phyloP scores from a whole-genome alignment of 2,113 vertebrate genomes.

The Chunga burmeisteri region DNA sequence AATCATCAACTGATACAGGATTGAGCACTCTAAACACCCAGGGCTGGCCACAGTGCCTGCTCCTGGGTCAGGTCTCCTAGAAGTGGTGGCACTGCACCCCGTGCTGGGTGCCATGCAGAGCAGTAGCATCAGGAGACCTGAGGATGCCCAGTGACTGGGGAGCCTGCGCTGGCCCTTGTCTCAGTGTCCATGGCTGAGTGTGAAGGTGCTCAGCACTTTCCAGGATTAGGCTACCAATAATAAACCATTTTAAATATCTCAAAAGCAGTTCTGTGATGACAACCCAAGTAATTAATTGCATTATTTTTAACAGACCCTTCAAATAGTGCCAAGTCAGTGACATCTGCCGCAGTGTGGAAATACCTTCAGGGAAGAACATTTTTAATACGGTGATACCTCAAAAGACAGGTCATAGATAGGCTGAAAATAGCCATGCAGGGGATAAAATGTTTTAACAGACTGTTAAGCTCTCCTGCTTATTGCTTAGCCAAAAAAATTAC shows the following conservation, averaged over 20 bases:
- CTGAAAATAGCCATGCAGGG: slow-evolving; percentile 49
- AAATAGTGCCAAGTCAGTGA: slow-evolving; percentile 76
- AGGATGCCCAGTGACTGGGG: not conserved
- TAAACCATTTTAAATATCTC: slow-evolving; percentile 57
- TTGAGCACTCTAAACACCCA: not conserved
- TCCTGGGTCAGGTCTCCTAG: not conserved
- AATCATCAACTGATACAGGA: not conserved
- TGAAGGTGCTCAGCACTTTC: not conserved
- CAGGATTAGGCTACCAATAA: slow-evolving; percentile 60
- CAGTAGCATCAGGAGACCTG: not conserved
- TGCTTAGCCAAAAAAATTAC: not conserved
- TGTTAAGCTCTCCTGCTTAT: not conserved
- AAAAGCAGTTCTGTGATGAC: slow-evolving; percentile 69
- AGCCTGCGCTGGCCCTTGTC: not conserved
- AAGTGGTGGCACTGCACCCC: not conserved
- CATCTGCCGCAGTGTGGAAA: slow-evolving; percentile 67
- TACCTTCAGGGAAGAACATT: slow-evolving; percentile 74
- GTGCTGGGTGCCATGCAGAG: not conserved
- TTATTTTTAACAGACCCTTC: slow-evolving; percentile 80
- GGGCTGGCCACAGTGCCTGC: not conserved
- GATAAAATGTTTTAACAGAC: not conserved
- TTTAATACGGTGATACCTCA: slow-evolving; percentile 61
- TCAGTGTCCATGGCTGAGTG: not conserved
- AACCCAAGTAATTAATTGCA: slow-evolving; percentile 71
- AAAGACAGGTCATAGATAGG: slow-evolving; percentile 62